A percentile compares a stretch with the other conserved stretches of the same genome.
These are phyloP conservation scores for Platerodrilus igneus DNA, from an alignment of 2,888 invertebrate species.

Conservation along the genomic window DNA sequence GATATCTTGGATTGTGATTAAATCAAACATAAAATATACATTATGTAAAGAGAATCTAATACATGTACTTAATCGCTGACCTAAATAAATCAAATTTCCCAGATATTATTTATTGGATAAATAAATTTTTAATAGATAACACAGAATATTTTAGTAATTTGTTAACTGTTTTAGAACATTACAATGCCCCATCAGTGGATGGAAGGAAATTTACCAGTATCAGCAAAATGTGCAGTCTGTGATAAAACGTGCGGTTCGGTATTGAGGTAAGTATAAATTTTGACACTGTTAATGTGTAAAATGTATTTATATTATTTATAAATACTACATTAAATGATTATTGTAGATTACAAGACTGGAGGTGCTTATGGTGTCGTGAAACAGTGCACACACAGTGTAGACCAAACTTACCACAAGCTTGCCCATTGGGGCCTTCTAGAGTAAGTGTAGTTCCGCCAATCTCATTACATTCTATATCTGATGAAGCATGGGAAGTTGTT, in stretches of 20 bases:
- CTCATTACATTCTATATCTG: slow-evolving; percentile 84
- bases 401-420: slow-evolving; percentile 70
- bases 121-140: neutral
- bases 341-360: slow-evolving; percentile 84
- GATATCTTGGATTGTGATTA: too few species aligned
- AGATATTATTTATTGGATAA: slow-evolving; percentile 1
- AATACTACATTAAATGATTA: slow-evolving; percentile 2
- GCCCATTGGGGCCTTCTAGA: slow-evolving; percentile 82
- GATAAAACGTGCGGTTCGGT: slow-evolving; percentile 97
- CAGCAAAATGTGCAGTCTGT: slow-evolving; percentile 87
- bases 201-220: slow-evolving; percentile 94
- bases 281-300: neutral
- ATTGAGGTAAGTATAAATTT: slow-evolving; percentile 58
- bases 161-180: slow-evolving; percentile 60
- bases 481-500: slow-evolving; percentile 88
- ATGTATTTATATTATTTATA: neutral
- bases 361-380: slow-evolving; percentile 93
- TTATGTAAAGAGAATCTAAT: too few species aligned
- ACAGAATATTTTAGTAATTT: slow-evolving; percentile 24
- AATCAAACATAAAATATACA: too few species aligned
- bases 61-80: too few species aligned
- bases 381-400: slow-evolving; percentile 90
- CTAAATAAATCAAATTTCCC: too few species aligned
- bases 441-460: slow-evolving; percentile 94
- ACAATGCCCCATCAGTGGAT: slow-evolving; percentile 98